Conservation (phyloP, 2,888 invertebrate genomes). For the Gasteruption jaculator region DNA sequence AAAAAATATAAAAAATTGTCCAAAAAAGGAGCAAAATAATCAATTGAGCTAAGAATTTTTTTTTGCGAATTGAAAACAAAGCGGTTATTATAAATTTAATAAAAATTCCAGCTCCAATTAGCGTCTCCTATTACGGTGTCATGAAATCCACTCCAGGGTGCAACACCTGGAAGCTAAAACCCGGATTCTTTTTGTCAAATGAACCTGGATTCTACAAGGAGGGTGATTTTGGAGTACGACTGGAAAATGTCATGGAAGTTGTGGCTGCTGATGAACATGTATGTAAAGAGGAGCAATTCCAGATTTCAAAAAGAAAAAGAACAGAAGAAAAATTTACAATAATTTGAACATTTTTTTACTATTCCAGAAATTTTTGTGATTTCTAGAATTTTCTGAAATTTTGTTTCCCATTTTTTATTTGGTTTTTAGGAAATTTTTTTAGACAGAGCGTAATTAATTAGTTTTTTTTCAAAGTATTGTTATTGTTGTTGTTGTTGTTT, state of each 20-base stretch:
- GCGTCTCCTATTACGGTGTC: conserved; percentile 58
- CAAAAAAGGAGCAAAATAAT: conserved; percentile 10
- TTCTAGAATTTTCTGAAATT: neutral
- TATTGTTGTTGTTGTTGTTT: too few species aligned
- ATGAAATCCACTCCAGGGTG: conserved; percentile 24
- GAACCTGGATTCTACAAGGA: conserved; percentile 89
- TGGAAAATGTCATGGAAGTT: conserved; percentile 82
- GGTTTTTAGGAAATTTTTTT: neutral
- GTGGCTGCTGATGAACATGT: conserved; percentile 52
- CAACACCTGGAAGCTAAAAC: conserved; percentile 55
- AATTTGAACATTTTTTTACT: too few species aligned
- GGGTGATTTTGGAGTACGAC: conserved; percentile 77
- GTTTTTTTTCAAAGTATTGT: neutral
- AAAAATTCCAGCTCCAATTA: conserved; percentile 67
- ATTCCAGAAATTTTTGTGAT: too few species aligned
- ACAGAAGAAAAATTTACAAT: too few species aligned
- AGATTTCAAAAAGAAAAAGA: too few species aligned
- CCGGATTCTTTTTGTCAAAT: conserved; percentile 75
- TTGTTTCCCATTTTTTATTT: too few species aligned
- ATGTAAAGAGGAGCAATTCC: too few species aligned
- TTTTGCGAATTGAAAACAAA: neutral
- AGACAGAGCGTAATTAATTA: neutral
- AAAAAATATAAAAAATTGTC: conserved; percentile 14
- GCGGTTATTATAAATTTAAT: neutral
- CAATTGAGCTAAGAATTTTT: conserved; percentile 12